phyloP scores from a whole-genome alignment of 2,797 vertebrate genomes.

The Pristis pectinata region DNA sequence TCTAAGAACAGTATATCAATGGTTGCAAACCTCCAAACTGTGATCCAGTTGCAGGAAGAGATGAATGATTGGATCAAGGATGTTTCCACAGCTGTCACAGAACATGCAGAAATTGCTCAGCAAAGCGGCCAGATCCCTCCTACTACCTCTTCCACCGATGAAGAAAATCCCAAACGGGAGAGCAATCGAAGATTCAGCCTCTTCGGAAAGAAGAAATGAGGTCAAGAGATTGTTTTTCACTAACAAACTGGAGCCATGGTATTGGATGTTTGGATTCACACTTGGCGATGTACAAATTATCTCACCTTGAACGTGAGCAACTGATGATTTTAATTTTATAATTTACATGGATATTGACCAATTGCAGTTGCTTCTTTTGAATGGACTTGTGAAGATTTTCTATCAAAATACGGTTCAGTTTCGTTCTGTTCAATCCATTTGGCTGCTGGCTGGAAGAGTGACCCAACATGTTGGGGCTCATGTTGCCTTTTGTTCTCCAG shows the following conservation, averaged over 20 bases:
- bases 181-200: conserved; percentile 73
- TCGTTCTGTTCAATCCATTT: not conserved
- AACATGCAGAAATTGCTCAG: conserved; percentile 73
- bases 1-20: not conserved
- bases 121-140: conserved; percentile 77
- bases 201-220: conserved; percentile 76
- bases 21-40: not conserved
- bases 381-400: not conserved
- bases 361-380: not conserved
- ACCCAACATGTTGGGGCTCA: not conserved
- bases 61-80: conserved; percentile 75
- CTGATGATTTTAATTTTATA: not conserved
- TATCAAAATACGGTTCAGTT: not conserved
- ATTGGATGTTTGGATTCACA: not conserved
- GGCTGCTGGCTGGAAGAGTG: not conserved
- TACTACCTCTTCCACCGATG: conserved; percentile 89
- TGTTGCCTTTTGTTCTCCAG: not conserved
- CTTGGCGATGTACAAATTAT: not conserved
- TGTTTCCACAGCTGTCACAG: conserved; percentile 65
- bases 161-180: conserved; percentile 56
- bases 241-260: not conserved
- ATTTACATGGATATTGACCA: not conserved
- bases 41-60: conserved; percentile 64
- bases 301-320: not conserved
- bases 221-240: too few relatives aligned